Evolutionary conservation across 1,140 invertebrate genomes (phyloP), one percentile per base, ranked within the genome.

Genomic region (Drosophila carrolli): DNA sequence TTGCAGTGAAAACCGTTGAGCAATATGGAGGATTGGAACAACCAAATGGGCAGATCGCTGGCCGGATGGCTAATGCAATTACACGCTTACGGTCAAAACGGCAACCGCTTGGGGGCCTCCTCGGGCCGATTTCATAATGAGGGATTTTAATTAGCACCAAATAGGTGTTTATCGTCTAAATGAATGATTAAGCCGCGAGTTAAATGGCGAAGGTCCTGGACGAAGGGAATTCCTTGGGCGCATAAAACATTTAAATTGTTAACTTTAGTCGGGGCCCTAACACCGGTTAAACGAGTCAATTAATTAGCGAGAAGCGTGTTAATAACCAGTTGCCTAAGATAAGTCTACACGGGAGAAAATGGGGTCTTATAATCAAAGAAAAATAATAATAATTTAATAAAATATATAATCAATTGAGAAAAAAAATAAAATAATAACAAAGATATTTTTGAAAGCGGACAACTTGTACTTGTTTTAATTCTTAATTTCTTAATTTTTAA

Each of bases 81-180:
- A 89, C 84, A 89, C 84, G 84, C 84, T 89, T 89, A 89, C 84
- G 84, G 84, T 78, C 84, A 89, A 71, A 75, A 79, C 75, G 75
- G 67, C 66, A 78, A 61, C 44, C 54, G 84, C 84, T 88, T 54
- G 62, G 65, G 65, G 59, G 65, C 57, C 63, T 44, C 57, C 63
- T 35, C 27, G 27, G 73, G 53, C 60, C 71, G 84, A 89, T 89
- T 89, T 89, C 84, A 78, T 89, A 89, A 89, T 89, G 80, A 89
- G 73, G 77, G 80, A 81, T 89, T 89, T 89, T 89, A 89, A 89
- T 89, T 89, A 89, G 84, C 84, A 72, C 84, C 84, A 89, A 89
- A 89, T 89, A 60, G 62, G 73, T 46, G 46, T 23, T 55, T 41
- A 29, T 4, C 43, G 13, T 23, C 46, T 75, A 75, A 75, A 63